Conservation (phyloP, 23 tunicate species). For the Corella eumyota region DNA sequence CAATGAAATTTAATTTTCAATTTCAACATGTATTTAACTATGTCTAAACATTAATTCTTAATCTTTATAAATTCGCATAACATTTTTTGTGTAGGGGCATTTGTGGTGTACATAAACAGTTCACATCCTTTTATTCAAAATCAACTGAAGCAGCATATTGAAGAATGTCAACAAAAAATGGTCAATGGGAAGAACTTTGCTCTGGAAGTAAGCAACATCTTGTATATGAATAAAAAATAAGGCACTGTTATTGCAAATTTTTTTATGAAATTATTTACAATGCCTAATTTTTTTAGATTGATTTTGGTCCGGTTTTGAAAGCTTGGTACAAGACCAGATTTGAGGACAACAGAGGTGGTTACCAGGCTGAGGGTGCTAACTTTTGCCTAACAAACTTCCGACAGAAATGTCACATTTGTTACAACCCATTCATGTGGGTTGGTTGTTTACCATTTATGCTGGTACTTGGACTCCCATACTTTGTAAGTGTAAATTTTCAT, state of each 20-base stretch:
- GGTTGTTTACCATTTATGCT: slow-evolving; percentile 72
- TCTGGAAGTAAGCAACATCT: slow-evolving; percentile 52
- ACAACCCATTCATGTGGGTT: slow-evolving; percentile 64
- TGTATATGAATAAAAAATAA: no score
- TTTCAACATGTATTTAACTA: background rate
- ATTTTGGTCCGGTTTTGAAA: slow-evolving; percentile 33
- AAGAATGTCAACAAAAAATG: slow-evolving; percentile 21
- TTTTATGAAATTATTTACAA: background rate
- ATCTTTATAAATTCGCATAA: background rate
- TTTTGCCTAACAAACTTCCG: slow-evolving; percentile 76
- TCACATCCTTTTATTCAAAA: slow-evolving; percentile 42
- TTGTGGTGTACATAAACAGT: slow-evolving; percentile 46
- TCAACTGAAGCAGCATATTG: slow-evolving; percentile 25
- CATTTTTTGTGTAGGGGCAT: slow-evolving; percentile 26
- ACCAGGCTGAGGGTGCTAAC: slow-evolving; percentile 57
- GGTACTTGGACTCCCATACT: slow-evolving; percentile 43
- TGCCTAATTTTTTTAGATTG: background rate
- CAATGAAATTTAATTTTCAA: background rate
- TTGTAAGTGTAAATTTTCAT: slow-evolving; percentile 28
- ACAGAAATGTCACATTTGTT: slow-evolving; percentile 47
- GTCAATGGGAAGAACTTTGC: slow-evolving; percentile 50
- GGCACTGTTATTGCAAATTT: no score
- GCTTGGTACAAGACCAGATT: slow-evolving; percentile 57
- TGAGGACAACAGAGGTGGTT: slow-evolving; percentile 31
- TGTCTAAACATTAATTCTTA: background rate